Evolutionary conservation across 2,888 invertebrate species (phyloP).

Genomic region (Boloria euphrosyne): DNA sequence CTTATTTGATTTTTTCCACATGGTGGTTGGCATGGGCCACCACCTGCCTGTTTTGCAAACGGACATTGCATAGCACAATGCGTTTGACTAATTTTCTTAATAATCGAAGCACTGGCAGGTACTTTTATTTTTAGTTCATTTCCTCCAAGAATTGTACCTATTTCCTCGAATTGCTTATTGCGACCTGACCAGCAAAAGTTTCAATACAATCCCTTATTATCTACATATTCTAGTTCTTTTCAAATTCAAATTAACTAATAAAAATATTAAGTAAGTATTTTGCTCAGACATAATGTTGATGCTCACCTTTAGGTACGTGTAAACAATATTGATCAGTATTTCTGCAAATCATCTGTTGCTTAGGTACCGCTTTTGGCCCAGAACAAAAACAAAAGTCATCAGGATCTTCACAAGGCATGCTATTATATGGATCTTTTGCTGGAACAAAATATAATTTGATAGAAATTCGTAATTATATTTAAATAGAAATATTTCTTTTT

Average conservation of each 20-base stretch:
- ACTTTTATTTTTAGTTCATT: constrained; percentile 77
- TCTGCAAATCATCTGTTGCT: constrained; percentile 63
- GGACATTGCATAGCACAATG: constrained; percentile 70
- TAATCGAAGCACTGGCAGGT: constrained; percentile 65
- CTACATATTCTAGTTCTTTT: constrained; percentile 41
- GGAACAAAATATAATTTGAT: constrained; percentile 30
- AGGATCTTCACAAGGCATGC: constrained; percentile 66
- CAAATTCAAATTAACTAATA: constrained; percentile 35
- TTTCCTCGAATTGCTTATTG: constrained; percentile 74
- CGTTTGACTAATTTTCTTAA: constrained; percentile 76
- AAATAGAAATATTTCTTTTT: not conserved
- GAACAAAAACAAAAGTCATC: constrained; percentile 72
- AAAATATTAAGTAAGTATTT: not conserved
- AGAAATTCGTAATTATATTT: not conserved
- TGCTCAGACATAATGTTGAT: constrained; percentile 13
- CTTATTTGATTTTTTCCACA: constrained; percentile 75
- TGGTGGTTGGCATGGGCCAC: constrained; percentile 61
- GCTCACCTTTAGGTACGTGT: constrained; percentile 74
- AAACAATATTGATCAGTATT: constrained; percentile 74
- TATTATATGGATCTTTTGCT: constrained; percentile 62
- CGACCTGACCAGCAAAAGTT: constrained; percentile 76
- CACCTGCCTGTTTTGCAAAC: constrained; percentile 53
- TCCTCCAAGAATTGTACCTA: constrained; percentile 69
- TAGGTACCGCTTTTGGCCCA: constrained; percentile 58
- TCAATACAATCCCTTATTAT: constrained; percentile 47